Evolutionary conservation across 2,888 invertebrate species (phyloP).

Genomic region (Magallana nippona): DNA sequence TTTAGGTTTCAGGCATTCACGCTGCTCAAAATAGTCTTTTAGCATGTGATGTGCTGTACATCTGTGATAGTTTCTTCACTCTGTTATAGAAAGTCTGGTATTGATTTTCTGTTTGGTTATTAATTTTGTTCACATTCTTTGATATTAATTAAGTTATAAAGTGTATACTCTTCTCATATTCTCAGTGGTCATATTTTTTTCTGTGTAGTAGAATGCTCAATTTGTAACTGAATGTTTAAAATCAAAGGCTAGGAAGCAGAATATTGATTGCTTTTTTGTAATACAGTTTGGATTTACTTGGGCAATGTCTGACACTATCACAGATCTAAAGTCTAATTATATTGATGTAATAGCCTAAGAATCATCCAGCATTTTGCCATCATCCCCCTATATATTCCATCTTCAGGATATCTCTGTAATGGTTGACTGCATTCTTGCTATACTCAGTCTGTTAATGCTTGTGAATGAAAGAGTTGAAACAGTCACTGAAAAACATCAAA

Average conservation of each 20-base stretch:
- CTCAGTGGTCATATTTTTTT: constrained; percentile 1
- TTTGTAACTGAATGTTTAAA: constrained; percentile 25
- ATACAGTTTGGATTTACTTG: constrained; percentile 25
- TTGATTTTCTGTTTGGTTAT: constrained; percentile 4
- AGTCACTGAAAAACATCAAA: constrained; percentile 25
- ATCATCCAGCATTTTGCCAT: constrained; percentile 32
- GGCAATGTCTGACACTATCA: constrained; percentile 33
- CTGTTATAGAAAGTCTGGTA: neutral
- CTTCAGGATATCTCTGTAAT: neutral
- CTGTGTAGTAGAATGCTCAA: constrained; percentile 24
- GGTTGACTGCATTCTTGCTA: neutral
- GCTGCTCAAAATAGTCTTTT: neutral
- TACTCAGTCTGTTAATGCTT: constrained; percentile 29
- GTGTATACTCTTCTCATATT: neutral
- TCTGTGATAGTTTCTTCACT: constrained; percentile 21
- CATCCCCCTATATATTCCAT: constrained; percentile 15
- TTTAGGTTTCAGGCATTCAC: neutral
- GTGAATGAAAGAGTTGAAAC: constrained; percentile 35
- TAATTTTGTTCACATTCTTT: constrained; percentile 14
- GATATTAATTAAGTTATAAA: constrained; percentile 19
- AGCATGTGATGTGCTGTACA: constrained; percentile 2
- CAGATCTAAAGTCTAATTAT: constrained; percentile 30
- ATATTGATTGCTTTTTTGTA: constrained; percentile 12
- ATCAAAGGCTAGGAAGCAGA: constrained; percentile 5
- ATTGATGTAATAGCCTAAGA: constrained; percentile 33